Base-by-base conservation (phyloP, 2,113 vertebrate genomes). In the Oostethus manadensis region DNA sequence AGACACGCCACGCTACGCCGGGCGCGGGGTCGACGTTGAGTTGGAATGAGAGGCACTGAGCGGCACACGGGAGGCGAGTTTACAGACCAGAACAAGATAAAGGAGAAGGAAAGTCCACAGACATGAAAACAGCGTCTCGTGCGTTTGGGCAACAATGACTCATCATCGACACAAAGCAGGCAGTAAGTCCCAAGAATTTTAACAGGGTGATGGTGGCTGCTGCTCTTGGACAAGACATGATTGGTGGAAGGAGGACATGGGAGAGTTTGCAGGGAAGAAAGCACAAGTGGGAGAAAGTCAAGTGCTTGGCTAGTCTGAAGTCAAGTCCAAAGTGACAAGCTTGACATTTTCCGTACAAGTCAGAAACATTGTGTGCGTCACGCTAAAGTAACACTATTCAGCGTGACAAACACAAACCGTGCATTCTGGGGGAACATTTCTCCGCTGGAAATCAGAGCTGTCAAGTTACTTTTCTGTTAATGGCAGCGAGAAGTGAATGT, bases 1-100 rank as follows among this genome's bases (percentile, higher is more conserved):
- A 70, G 74, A 77, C 75, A 87, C 71, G 35, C 35, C 33, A 40
- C 35, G 35, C 40, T 6, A 42, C 13, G 13, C 5, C 14, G 11
- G 38, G 38, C 11, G 38, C 3, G 38, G 3, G 22, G 50, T 58
- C 21, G n/a, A 70, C 57, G 33, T 60, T 4, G 15, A 33, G 62
- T 73, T 64, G 43, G 60, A 77, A 77, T 23, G 29, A 84, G 74
- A 78, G 38, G 66, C 58, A 56, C 83, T 71, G 18, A 72, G 60
- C 15, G 55, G 66, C 64, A 78, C 33, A 57, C 48, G 64, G 54
- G 60, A 59, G 51, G 59, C 45, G 22, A 62, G 16, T 18, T 14
- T 73, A 79, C 69, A 79, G 63, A 64, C 68, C 23, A n/a, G n/a
- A 58, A 66, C 14, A 66, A 60, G 11, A 66, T 21, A 44, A 73